Conservation (phyloP, 2,888 invertebrate genomes). For the Acrobasis suavella region DNA sequence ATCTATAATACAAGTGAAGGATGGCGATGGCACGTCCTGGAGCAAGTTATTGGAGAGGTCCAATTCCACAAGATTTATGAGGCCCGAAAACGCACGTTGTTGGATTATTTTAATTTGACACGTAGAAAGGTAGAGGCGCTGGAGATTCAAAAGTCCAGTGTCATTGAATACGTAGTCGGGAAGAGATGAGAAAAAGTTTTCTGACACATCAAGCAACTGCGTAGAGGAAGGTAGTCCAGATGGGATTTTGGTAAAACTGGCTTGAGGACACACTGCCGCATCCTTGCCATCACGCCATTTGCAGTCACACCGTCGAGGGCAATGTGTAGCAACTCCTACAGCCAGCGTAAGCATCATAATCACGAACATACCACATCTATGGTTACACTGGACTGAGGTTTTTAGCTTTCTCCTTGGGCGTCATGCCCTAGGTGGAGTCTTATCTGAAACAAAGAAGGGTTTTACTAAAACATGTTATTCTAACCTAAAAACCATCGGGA, state of each 20-base stretch:
- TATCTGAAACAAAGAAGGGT: slow-evolving; percentile 49
- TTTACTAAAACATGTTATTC: not conserved
- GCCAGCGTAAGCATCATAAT: slow-evolving; percentile 71
- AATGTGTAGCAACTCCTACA: slow-evolving; percentile 83
- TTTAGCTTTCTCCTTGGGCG: slow-evolving; percentile 65
- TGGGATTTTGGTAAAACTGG: slow-evolving; percentile 88
- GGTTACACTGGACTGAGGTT: slow-evolving; percentile 72
- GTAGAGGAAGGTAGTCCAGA: slow-evolving; percentile 89
- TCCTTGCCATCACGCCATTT: slow-evolving; percentile 95
- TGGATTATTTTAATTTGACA: slow-evolving; percentile 87
- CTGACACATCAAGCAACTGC: slow-evolving; percentile 89
- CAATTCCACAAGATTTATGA: slow-evolving; percentile 91
- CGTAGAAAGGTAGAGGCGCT: slow-evolving; percentile 88
- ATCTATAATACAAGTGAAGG: slow-evolving; percentile 88
- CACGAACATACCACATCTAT: slow-evolving; percentile 83
- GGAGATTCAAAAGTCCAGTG: slow-evolving; percentile 89
- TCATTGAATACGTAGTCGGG: slow-evolving; percentile 88
- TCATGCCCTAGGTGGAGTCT: slow-evolving; percentile 63
- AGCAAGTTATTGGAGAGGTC: slow-evolving; percentile 90
- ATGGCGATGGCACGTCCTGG: slow-evolving; percentile 86
- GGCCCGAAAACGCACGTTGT: slow-evolving; percentile 87
- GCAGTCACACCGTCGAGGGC: slow-evolving; percentile 91
- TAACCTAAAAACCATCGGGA: too few species aligned
- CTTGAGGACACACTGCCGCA: slow-evolving; percentile 90
- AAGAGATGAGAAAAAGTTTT: slow-evolving; percentile 86